A percentile compares a stretch with the other conserved stretches of the same genome.
phyloP scores from a whole-genome alignment of 2,888 invertebrate species.

The Parascotia fuliginaria region DNA sequence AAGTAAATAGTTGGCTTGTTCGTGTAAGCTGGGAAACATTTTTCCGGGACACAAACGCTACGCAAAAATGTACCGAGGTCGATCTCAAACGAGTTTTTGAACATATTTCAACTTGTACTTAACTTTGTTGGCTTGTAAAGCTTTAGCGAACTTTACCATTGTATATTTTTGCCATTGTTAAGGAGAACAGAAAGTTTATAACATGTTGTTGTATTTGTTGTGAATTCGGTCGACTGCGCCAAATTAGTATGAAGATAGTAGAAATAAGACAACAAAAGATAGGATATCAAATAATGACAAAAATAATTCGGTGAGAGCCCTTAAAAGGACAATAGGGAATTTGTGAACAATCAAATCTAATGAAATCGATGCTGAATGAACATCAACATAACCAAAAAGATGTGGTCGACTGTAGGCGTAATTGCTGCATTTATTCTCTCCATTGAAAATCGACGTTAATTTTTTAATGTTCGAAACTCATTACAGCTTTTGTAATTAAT shows the following conservation, averaged over 20 bases:
- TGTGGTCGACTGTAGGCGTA: background rate
- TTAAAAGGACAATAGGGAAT: no score
- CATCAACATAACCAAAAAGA: no score
- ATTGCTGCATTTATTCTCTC: slow-evolving; percentile 16
- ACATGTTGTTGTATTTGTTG: background rate
- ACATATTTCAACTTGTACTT: slow-evolving; percentile 6
- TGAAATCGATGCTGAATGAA: no score
- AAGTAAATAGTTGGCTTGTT: background rate
- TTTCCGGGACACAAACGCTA: slow-evolving; percentile 1
- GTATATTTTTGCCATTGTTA: slow-evolving; percentile 8
- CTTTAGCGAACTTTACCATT: slow-evolving; percentile 2
- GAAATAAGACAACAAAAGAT: no score
- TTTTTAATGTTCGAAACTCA: slow-evolving; percentile 42
- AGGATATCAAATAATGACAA: no score
- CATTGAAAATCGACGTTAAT: slow-evolving; percentile 23
- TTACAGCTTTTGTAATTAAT: slow-evolving; percentile 47
- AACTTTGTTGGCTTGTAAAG: slow-evolving; percentile 1
- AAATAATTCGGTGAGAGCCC: no score
- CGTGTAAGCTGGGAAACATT: background rate
- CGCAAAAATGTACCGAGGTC: slow-evolving; percentile 1
- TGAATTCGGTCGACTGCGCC: background rate
- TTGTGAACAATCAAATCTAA: no score
- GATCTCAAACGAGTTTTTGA: slow-evolving; percentile 11
- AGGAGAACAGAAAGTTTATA: slow-evolving; percentile 4
- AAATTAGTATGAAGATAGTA: no score